Percentiles rank a stretch among this genome's conserved stretches.
Conservation (phyloP, 2,797 vertebrate species). For the Discoglossus pictus region DNA sequence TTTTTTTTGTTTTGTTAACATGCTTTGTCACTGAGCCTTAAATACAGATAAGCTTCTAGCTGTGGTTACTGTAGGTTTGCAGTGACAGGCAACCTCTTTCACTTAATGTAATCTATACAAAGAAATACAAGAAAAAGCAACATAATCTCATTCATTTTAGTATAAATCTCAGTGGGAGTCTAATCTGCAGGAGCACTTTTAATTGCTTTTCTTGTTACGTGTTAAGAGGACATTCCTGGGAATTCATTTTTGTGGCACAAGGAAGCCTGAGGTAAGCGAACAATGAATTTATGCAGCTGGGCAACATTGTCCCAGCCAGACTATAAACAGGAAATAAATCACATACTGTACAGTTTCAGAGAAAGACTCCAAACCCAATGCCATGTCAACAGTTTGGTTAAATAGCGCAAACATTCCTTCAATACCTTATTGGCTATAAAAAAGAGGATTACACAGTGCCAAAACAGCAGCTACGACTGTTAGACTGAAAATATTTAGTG, state of each 20-base stretch:
- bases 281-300: slow-evolving; percentile 47
- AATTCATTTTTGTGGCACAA: slow-evolving; percentile 10
- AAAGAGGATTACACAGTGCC: too few species aligned
- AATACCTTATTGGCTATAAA: not conserved
- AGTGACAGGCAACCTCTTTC: too few species aligned
- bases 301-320: slow-evolving; percentile 38
- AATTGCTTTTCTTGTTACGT: slow-evolving; percentile 40
- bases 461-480: too few species aligned
- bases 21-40: too few species aligned
- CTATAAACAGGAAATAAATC: slow-evolving; percentile 47
- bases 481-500: too few species aligned
- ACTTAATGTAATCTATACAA: too few species aligned
- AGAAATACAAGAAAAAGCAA: not conserved
- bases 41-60: too few species aligned
- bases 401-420: slow-evolving; percentile 22
- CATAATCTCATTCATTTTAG: slow-evolving; percentile 22
- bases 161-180: slow-evolving; percentile 9
- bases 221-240: slow-evolving; percentile 22
- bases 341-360: slow-evolving; percentile 16
- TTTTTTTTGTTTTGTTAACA: too few species aligned
- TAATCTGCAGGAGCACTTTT: slow-evolving; percentile 32
- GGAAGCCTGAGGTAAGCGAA: slow-evolving; percentile 37
- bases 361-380: slow-evolving; percentile 20
- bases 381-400: slow-evolving; percentile 16
- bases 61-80: too few species aligned